Base-by-base conservation (phyloP, 2,797 vertebrate species). In the Chaunax sp. region DNA sequence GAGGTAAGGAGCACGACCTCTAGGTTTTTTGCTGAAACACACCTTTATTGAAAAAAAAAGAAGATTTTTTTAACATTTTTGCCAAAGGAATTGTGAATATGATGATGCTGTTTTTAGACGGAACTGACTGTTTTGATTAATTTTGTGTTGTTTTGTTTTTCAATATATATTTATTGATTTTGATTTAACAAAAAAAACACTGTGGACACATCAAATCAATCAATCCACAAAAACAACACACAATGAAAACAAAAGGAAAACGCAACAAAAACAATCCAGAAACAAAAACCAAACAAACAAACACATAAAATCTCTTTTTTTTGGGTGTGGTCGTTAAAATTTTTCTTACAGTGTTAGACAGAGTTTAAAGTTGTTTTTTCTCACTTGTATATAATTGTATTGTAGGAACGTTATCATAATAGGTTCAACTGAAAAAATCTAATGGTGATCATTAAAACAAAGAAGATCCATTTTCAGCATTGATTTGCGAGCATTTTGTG, bases 11-110 rank as follows among this genome's bases (percentile, higher is more conserved):
- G 35, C 54, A 12, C 6, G 22, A 41, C 43, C 46, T 45, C 25
- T 51, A 69, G 65, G 60, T 22, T 69, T 51, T 1, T 16, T 16
- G 18, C 41, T 18, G 40, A 62, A 33, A 52, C 58, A 23, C 33
- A 61, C 72, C 45, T 74, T 67, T 30, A 70, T 61, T 64, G 23
- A 67, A 73, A 59, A 46, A 60, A 60, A 52, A 4, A 30, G 9
- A 30, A 30, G 28, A 11, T 53, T 54, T 75, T 62, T 49, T 20
- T 35, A 35, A 50, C 35, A n/a, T 59, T 35, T 69, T 69, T 59
- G 30, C 9, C 19, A 43, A 30, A 30, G 28, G 28, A 30, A 4
- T 8, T 22, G 40, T 22, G 44, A 4, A 9, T 23, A 38, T 50
- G 14, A 52, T n/a, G 4, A 9, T 20, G 22, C 26, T 63, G 37